These are phyloP conservation scores for Pseudanteris insignis DNA, from an alignment of 2,888 invertebrate genomes.

Conservation along the genomic window DNA sequence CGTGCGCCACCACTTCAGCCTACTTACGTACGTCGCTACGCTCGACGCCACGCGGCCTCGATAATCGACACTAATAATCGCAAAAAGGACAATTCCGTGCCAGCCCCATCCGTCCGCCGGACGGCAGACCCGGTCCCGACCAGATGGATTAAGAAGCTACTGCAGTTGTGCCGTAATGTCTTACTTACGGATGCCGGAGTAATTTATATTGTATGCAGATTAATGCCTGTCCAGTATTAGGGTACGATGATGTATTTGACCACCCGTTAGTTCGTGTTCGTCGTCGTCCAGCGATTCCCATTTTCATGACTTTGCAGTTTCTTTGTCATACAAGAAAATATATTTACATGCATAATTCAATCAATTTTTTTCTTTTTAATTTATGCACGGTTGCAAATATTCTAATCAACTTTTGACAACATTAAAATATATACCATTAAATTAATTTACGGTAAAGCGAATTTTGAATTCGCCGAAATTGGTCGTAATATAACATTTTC, in stretches of 20 bases:
- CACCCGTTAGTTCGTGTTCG: constrained; percentile 11
- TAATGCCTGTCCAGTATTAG: constrained; percentile 4
- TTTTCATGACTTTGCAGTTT: no score
- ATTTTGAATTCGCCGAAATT: no score
- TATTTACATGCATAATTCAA: no score
- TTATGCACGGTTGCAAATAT: no score
- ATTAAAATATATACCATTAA: no score
- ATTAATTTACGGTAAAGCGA: no score
- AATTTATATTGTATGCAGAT: constrained; percentile 40
- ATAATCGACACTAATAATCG: constrained; percentile 33
- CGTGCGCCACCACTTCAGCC: constrained; percentile 17
- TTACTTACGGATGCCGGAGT: constrained; percentile 17
- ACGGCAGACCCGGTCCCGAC: not conserved
- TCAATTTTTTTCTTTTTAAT: no score
- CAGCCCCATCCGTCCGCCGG: not conserved
- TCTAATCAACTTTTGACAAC: no score
- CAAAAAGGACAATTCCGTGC: constrained; percentile 25
- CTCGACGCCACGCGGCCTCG: constrained; percentile 9
- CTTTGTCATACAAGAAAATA: no score
- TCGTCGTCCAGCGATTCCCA: not conserved
- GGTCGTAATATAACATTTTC: no score
- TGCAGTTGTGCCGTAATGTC: constrained; percentile 15
- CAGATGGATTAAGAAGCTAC: constrained; percentile 14
- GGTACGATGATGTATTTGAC: constrained; percentile 10
- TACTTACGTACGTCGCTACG: constrained; percentile 24